Base-by-base conservation (phyloP, 2,113 vertebrate genomes). In the Pteropus alecto region DNA sequence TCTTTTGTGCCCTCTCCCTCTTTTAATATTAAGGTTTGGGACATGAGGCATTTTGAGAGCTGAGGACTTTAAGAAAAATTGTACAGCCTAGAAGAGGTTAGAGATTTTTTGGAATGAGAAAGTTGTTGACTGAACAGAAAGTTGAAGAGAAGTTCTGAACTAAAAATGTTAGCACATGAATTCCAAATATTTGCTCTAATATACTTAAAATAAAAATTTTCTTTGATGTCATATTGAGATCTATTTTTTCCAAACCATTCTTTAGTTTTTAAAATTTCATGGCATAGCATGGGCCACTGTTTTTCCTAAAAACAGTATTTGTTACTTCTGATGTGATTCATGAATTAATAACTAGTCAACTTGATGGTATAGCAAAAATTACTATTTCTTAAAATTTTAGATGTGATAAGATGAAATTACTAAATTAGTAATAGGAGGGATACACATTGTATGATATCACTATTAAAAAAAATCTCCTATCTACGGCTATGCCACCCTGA, bases 321-420 rank as follows among this genome's bases (percentile, higher is more conserved):
- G 56, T 90, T 85, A 83, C 11, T 96, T 96, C n/a, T 92, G 24
- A 51, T 67, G 84, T 77, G 33, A 41, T 68, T 90, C 38, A 83
- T 93, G 16, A 56, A 63, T 94, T 83, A 90, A 87, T 79, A 91
- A 76, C 35, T 19, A 93, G 26, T 30, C 48, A 96, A 58, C 35
- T 76, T 70, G 38, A 83, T 43, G 22, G 33, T 26, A 67, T 73
- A 83, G 38, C 54, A 68, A 87, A 85, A 54, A 51, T 35, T 12
- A 87, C n/a, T 18, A 33, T 83, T 77, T 95, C 26, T 83, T 88
- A 10, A 74, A 83, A 93, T 79, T 94, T 96, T 24, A 85, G 38
- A 89, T 68, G 58, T 18, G 13, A 19, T 96, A 89, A 54, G 68
- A 79, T 87, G 43, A 84, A 93, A 74, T 93, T 88, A 60, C 7